Conservation (phyloP, 2,113 vertebrate species). For the Mugil cephalus region DNA sequence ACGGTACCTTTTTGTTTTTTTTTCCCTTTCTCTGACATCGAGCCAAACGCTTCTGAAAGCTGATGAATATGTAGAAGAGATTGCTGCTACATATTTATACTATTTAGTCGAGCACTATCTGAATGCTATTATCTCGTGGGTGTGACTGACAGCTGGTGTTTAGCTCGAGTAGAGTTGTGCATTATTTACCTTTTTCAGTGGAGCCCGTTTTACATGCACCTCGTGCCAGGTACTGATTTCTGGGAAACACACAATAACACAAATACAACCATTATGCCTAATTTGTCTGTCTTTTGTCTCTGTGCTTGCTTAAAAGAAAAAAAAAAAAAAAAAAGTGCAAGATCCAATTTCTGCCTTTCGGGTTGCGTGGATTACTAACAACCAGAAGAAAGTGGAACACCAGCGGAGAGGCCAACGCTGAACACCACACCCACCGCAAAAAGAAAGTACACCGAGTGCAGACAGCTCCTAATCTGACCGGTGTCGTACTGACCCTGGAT, state of each 20-base stretch:
- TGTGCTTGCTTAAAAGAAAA: constrained; percentile 26
- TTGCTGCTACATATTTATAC: not conserved
- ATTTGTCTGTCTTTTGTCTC: constrained; percentile 32
- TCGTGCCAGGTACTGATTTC: not conserved
- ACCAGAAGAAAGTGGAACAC: constrained; percentile 41
- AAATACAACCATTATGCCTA: constrained; percentile 1
- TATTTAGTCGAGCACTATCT: not conserved
- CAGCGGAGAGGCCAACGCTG: constrained; percentile 35
- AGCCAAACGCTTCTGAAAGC: constrained; percentile 20
- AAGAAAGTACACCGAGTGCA: constrained; percentile 45
- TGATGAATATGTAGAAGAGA: constrained; percentile 1
- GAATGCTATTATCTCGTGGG: too few species aligned
- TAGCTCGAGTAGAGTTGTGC: not conserved
- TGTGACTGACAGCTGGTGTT: too few species aligned
- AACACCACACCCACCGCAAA: constrained; percentile 21
- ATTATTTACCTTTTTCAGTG: not conserved
- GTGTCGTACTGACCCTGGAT: constrained; percentile 14
- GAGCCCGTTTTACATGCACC: not conserved
- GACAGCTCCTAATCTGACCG: constrained; percentile 25
- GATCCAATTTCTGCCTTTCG: constrained; percentile 45
- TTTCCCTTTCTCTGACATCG: not conserved
- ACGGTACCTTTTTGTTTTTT: not conserved
- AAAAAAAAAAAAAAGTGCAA: constrained; percentile 53
- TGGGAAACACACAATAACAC: not conserved
- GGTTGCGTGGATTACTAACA: constrained; percentile 45